phyloP scores from a whole-genome alignment of 2,888 invertebrate genomes.

The Drosophila anomalata region DNA sequence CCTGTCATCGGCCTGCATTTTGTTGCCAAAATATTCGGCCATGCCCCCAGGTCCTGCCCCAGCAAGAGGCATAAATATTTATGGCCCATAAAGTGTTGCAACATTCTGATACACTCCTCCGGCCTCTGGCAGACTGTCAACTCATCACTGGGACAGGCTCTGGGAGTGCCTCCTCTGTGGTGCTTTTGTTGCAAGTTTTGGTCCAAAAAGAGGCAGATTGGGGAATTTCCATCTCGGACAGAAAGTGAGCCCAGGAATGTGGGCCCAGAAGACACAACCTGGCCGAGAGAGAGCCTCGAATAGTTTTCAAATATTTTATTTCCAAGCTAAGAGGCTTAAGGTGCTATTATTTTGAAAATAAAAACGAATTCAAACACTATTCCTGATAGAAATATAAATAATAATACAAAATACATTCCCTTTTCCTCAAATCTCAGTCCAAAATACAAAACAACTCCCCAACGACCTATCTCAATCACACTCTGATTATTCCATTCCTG shows the following conservation, averaged over 20 bases:
- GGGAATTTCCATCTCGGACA: not conserved
- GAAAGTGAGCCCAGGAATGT: slow-evolving; percentile 16
- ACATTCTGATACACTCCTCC: slow-evolving; percentile 67
- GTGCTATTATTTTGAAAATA: too few species aligned
- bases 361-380: too few species aligned
- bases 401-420: too few species aligned
- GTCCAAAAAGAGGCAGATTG: not conserved
- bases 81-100: slow-evolving; percentile 72
- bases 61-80: slow-evolving; percentile 67
- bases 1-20: slow-evolving; percentile 68
- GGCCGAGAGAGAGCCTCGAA: not conserved
- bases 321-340: too few species aligned
- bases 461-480: not conserved
- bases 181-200: not conserved
- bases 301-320: not conserved
- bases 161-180: not conserved
- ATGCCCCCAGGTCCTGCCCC: slow-evolving; percentile 25
- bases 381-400: too few species aligned
- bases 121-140: slow-evolving; percentile 35
- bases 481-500: not conserved
- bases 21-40: slow-evolving; percentile 70
- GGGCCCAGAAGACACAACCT: not conserved
- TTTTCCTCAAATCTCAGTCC: too few species aligned
- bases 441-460: not conserved
- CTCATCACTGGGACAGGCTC: slow-evolving; percentile 8